These are phyloP conservation scores for Tyrannus savana DNA, from an alignment of 2,113 vertebrate species.

Conservation along the genomic window DNA sequence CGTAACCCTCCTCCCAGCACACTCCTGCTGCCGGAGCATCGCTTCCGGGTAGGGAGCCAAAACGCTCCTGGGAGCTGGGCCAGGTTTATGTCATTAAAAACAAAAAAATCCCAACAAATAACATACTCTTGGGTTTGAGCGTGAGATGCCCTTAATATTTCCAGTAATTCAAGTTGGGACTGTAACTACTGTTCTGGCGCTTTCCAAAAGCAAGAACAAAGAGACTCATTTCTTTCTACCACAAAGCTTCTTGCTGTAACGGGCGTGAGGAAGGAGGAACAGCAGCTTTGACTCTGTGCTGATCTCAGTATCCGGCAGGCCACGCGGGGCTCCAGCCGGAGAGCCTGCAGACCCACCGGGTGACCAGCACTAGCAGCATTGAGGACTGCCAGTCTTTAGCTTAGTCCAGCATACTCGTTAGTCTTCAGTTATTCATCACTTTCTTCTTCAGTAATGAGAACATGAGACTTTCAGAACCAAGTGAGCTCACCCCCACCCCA, in stretches of 20 bases:
- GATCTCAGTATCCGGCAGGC: not conserved
- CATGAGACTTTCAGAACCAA: not conserved
- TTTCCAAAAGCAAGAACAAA: not conserved
- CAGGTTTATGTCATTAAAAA: conserved; percentile 33
- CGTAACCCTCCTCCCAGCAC: not conserved
- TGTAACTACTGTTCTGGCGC: conserved; percentile 31
- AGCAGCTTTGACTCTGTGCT: not conserved
- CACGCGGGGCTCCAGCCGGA: not conserved
- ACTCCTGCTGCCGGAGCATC: accelerated
- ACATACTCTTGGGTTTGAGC: not conserved
- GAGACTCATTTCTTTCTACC: not conserved
- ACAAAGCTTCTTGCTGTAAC: not conserved
- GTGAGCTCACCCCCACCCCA: not conserved
- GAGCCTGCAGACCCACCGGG: not conserved
- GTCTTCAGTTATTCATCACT: not conserved
- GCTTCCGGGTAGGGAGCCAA: not conserved
- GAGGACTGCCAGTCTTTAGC: not conserved
- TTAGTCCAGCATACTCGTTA: not conserved
- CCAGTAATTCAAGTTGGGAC: conserved; percentile 14
- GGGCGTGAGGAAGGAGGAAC: not conserved
- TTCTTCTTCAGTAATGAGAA: not conserved
- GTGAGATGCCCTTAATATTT: not conserved
- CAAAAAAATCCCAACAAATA: conserved; percentile 39
- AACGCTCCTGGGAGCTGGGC: not conserved
- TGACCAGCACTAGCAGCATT: not conserved